Percentiles rank a stretch among this genome's conserved stretches.
Evolutionary conservation across 2,797 vertebrate genomes (phyloP).

Genomic region (Siniperca undulata): DNA sequence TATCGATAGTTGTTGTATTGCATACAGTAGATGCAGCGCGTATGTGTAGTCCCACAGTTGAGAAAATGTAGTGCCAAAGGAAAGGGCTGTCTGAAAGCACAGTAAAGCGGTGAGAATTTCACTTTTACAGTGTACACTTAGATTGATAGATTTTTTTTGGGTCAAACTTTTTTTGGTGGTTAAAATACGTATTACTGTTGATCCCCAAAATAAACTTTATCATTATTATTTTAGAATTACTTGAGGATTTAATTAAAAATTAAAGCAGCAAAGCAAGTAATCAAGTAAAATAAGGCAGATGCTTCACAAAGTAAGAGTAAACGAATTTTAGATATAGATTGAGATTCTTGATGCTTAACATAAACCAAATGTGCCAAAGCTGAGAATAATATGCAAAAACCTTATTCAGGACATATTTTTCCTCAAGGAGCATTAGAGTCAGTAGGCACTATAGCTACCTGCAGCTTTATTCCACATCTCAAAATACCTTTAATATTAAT

Average conservation of each 20-base stretch:
- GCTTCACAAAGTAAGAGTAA: not conserved
- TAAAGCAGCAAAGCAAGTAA: not conserved
- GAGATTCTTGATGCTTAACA: not conserved
- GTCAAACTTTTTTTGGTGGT: too few relatives aligned
- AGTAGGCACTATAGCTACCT: not conserved
- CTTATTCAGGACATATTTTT: not conserved
- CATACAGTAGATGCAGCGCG: too few relatives aligned
- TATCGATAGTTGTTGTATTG: too few relatives aligned
- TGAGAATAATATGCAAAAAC: conserved; percentile 13
- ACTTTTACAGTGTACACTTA: too few relatives aligned
- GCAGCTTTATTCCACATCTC: not conserved
- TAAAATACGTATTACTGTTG: too few relatives aligned
- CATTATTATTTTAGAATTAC: not conserved
- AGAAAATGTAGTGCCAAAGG: too few relatives aligned
- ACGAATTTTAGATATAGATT: not conserved
- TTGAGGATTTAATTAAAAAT: conserved; percentile 6
- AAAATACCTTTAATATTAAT: conserved; percentile 10
- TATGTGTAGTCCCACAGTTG: too few relatives aligned
- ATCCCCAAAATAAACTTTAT: not conserved
- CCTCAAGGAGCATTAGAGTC: not conserved
- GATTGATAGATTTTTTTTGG: too few relatives aligned
- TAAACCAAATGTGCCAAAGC: not conserved
- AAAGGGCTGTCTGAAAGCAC: too few relatives aligned
- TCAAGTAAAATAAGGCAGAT: not conserved
- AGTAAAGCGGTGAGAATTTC: too few relatives aligned